Evolutionary conservation across 2,113 vertebrate genomes (phyloP).

Genomic region (Sphyrna mokarran): DNA sequence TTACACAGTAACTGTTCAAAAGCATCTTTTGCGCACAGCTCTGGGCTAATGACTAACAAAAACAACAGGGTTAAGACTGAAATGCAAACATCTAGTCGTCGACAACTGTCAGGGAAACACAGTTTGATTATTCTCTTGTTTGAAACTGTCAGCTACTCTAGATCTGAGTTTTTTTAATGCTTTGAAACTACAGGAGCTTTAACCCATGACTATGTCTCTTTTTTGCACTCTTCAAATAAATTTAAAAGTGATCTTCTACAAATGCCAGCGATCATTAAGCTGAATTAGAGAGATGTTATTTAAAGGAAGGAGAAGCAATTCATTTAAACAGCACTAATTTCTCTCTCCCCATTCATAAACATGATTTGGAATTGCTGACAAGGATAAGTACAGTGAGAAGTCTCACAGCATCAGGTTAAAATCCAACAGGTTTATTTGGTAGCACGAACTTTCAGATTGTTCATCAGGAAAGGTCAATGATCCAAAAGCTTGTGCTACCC

Average conservation of each 20-base stretch:
- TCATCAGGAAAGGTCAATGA: too few relatives aligned
- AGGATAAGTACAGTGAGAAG: too few relatives aligned
- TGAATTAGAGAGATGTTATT: not conserved
- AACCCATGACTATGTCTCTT: not conserved
- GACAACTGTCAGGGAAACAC: not conserved
- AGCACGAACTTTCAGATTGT: too few relatives aligned
- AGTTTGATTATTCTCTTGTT: not conserved
- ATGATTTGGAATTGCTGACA: too few relatives aligned
- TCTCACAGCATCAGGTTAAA: too few relatives aligned
- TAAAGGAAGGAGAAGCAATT: too few relatives aligned
- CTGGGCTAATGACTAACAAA: not conserved
- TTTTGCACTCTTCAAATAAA: not conserved
- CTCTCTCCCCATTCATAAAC: too few relatives aligned
- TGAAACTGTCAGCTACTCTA: not conserved
- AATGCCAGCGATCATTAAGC: not conserved
- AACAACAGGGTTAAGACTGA: not conserved
- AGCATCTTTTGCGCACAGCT: not conserved
- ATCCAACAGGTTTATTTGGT: too few relatives aligned
- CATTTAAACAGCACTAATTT: too few relatives aligned
- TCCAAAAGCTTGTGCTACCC: too few relatives aligned
- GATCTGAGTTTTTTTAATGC: not conserved
- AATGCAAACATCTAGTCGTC: not conserved
- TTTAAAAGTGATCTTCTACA: not conserved
- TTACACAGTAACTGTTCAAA: constrained; percentile 16
- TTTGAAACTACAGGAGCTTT: not conserved